A percentile compares a stretch with the other conserved stretches of the same genome.
These are phyloP conservation scores for Promerops cafer DNA, from an alignment of 2,113 vertebrate genomes.

Conservation along the genomic window DNA sequence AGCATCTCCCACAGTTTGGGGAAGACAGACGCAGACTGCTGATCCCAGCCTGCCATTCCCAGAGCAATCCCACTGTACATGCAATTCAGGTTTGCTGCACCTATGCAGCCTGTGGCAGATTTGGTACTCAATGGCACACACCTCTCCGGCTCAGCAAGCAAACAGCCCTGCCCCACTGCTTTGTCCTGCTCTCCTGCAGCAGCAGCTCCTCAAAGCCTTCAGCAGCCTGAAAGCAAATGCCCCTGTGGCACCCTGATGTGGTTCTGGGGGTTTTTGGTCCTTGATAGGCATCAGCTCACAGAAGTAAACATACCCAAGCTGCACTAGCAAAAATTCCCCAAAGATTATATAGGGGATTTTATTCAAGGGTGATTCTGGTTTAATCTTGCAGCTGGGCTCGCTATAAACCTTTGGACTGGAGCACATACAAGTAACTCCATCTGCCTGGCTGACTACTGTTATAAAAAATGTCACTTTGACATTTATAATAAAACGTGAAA, in stretches of 20 bases:
- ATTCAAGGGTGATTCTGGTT: not conserved
- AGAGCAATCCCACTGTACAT: accelerated
- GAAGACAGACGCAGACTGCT: not conserved
- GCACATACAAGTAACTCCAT: not conserved
- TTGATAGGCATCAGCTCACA: not conserved
- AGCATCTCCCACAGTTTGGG: not conserved
- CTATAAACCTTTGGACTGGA: not conserved
- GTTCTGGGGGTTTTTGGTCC: not conserved
- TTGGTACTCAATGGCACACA: not conserved
- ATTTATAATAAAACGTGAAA: not conserved
- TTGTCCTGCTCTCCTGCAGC: not conserved
- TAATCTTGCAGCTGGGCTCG: not conserved
- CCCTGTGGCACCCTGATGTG: accelerated
- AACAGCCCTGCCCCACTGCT: not conserved
- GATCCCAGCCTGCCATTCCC: not conserved
- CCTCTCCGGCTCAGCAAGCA: not conserved
- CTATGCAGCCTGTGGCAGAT: not conserved
- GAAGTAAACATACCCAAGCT: not conserved
- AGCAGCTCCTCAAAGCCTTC: not conserved
- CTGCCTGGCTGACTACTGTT: not conserved
- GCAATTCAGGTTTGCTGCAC: not conserved
- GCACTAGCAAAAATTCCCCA: not conserved
- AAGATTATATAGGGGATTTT: not conserved
- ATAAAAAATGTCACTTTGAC: not conserved
- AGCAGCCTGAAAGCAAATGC: not conserved